Base-by-base conservation (phyloP, 2,888 invertebrate species). In the Synergus laeviventris region DNA sequence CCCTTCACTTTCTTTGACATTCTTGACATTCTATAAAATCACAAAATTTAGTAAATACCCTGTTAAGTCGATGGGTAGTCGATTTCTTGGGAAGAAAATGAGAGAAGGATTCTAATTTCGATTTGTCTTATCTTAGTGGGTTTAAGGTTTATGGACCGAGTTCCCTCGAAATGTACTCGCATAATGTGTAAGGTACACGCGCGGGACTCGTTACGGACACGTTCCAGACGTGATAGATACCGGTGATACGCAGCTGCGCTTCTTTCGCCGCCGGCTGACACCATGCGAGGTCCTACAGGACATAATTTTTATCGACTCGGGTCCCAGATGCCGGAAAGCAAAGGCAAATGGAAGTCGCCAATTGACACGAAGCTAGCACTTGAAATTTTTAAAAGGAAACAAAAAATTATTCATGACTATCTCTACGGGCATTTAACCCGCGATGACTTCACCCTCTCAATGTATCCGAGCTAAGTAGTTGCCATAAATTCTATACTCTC, bases 291-390 rank as follows among this genome's bases (percentile, higher is more conserved):
- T 79, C 78, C 78, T 79, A 76, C 78, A 66, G 83, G 81, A 84
- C 84, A 85, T 88, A 85, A 87, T 86, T 88, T 88, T 88, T 87
- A 88, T 87, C 87, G 84, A 78, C 78, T 83, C 80, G 81, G 85
- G 84, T 82, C 88, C 85, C 88, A 88, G 88, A 88, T 88, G 88
- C 85, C 85, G 82, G 79, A 81, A 74, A 79, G 79, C 82, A 39
- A 74, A 76, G 79, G 84, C 82, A 87, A 89, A 89, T 89, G 87
- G 88, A 87, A 86, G 83, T 83, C 83, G 84, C 82, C 88, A 87
- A 89, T 88, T 87, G 88, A 88, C 87, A 86, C 86, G 83, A 81
- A 83, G 81, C 81, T 77, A 75, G 77, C 80, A 80, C 81, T 80
- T 79, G 39, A 78, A 49, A 49, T 31, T 45, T 49, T 31, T 49